These are phyloP conservation scores for Spodoptera litura DNA, from an alignment of 1,140 invertebrate species.

Conservation along the genomic window DNA sequence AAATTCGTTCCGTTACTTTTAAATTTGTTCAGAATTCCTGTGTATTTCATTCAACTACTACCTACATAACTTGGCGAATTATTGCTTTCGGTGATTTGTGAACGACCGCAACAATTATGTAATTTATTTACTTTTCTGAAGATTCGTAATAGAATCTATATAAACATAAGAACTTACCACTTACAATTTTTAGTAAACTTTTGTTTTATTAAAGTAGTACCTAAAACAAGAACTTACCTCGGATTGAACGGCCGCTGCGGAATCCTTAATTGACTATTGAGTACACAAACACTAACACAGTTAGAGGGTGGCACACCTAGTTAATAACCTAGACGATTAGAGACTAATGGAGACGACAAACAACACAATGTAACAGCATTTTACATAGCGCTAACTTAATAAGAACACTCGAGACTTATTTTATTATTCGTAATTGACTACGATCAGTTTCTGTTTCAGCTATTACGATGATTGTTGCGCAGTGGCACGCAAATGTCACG, in stretches of 20 bases:
- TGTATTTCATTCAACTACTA: slow-evolving; percentile 29
- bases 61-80: slow-evolving; percentile 12
- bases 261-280: slow-evolving; percentile 36
- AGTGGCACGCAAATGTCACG: slow-evolving; percentile 63
- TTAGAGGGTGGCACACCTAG: slow-evolving; percentile 31
- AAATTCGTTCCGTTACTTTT: slow-evolving; percentile 11
- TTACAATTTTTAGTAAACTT: slow-evolving; percentile 1
- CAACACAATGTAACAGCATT: slow-evolving; percentile 45
- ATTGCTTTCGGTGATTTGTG: background rate
- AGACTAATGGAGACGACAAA: slow-evolving; percentile 43
- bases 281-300: slow-evolving; percentile 41
- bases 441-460: slow-evolving; percentile 48
- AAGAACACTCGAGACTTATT: slow-evolving; percentile 46
- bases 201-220: slow-evolving; percentile 7
- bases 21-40: slow-evolving; percentile 4
- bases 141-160: background rate
- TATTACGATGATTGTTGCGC: slow-evolving; percentile 46
- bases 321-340: slow-evolving; percentile 25
- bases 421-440: slow-evolving; percentile 59
- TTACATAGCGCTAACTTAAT: slow-evolving; percentile 27
- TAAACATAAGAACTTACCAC: slow-evolving; percentile 2
- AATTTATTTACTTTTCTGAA: slow-evolving; percentile 4
- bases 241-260: slow-evolving; percentile 21
- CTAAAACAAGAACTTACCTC: slow-evolving; percentile 33
- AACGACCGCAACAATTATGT: slow-evolving; percentile 13